Percentiles rank a stretch among this genome's conserved stretches.
Evolutionary conservation across 2,797 vertebrate genomes (phyloP).

Genomic region (Chiloscyllium punctatum): DNA sequence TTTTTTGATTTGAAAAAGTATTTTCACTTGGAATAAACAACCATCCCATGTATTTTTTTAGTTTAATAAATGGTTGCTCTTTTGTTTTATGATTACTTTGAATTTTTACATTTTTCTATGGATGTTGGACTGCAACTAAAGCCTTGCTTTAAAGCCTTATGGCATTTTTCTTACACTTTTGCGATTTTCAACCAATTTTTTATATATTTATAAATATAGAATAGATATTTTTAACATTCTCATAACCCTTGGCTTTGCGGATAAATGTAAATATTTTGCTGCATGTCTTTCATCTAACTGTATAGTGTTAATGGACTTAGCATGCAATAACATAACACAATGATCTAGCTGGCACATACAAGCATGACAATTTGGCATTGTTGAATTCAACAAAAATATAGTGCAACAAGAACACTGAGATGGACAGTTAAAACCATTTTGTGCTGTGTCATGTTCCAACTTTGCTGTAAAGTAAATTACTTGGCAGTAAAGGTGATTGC

Average conservation of each 20-base stretch:
- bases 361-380: background rate
- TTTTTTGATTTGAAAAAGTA: background rate
- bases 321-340: background rate
- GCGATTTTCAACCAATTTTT: slow-evolving; percentile 10
- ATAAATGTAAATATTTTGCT: slow-evolving; percentile 10
- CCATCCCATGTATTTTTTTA: slow-evolving; percentile 18
- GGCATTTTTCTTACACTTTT: background rate
- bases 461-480: slow-evolving; percentile 1
- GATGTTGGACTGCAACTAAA: background rate
- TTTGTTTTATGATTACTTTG: background rate
- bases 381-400: background rate
- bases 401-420: background rate
- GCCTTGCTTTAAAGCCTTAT: too few species aligned
- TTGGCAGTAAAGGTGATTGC: slow-evolving; percentile 14
- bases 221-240: background rate
- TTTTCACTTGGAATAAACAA: slow-evolving; percentile 1
- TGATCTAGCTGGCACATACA: background rate
- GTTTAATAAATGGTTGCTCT: background rate
- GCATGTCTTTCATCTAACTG: background rate
- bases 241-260: background rate
- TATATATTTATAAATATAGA: background rate
- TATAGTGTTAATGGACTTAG: background rate
- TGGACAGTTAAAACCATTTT: background rate
- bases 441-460: background rate
- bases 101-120: background rate